These are phyloP conservation scores for Eupithecia insigniata DNA, from an alignment of 2,888 invertebrate genomes.

Conservation along the genomic window DNA sequence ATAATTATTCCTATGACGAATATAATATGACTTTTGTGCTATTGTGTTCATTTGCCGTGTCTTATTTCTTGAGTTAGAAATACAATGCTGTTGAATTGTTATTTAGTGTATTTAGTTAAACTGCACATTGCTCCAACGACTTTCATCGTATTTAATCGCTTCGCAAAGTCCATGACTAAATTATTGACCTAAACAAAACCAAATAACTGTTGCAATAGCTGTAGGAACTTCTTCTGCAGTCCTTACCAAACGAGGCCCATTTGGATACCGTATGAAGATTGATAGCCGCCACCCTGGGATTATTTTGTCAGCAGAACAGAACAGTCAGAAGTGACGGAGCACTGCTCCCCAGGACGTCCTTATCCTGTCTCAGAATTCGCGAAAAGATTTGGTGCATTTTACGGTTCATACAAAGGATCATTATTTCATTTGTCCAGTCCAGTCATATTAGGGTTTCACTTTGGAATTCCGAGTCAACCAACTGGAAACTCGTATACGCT, in stretches of 20 bases:
- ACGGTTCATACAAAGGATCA: neutral
- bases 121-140: neutral
- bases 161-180: neutral
- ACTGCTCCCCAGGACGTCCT: constrained; percentile 67
- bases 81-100: too few species aligned
- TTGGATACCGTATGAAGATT: constrained; percentile 76
- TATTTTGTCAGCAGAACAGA: constrained; percentile 70
- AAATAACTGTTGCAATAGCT: neutral
- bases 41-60: too few species aligned
- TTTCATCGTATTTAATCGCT: neutral
- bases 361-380: constrained; percentile 39
- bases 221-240: constrained; percentile 44
- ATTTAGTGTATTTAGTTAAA: too few species aligned
- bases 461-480: too few species aligned
- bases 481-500: too few species aligned
- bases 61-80: too few species aligned
- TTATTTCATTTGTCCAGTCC: too few species aligned
- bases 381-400: neutral
- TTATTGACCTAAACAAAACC: neutral
- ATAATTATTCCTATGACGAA: too few species aligned
- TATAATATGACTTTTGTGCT: too few species aligned
- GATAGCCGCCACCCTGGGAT: constrained; percentile 70
- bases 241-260: constrained; percentile 53
- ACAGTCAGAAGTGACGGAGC: constrained; percentile 53
- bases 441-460: too few species aligned